A percentile compares a stretch with the other conserved stretches of the same genome.
Conservation (phyloP, 2,888 invertebrate genomes). For the Thereva nobilitata region DNA sequence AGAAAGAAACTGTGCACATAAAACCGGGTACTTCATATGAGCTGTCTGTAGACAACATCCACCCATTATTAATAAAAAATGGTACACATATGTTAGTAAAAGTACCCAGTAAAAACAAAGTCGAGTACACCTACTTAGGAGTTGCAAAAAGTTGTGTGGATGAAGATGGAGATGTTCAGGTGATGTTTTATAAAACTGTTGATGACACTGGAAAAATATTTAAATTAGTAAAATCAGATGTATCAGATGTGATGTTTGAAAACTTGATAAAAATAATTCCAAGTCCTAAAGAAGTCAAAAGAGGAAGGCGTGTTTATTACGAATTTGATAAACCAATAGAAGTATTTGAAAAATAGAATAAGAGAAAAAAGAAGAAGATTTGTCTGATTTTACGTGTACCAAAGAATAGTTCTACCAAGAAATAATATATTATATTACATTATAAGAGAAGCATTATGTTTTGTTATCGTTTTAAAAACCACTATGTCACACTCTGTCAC, state of each 20-base stretch:
- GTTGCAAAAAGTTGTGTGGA: not conserved
- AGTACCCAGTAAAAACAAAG: too few relatives aligned
- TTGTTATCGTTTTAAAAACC: not conserved
- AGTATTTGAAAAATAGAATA: conserved; percentile 8
- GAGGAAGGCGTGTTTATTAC: conserved; percentile 2
- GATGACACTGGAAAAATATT: conserved; percentile 10
- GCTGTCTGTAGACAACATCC: too few relatives aligned
- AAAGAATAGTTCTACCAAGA: not conserved
- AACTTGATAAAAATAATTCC: too few relatives aligned
- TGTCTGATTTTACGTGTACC: too few relatives aligned
- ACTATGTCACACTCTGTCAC: conserved; percentile 2
- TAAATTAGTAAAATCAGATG: conserved; percentile 5
- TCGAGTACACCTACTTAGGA: too few relatives aligned
- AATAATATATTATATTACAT: conserved; percentile 3
- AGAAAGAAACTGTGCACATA: too few relatives aligned
- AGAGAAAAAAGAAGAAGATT: not conserved
- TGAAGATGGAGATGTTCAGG: conserved; percentile 10
- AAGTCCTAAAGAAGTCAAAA: too few relatives aligned
- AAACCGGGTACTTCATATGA: too few relatives aligned
- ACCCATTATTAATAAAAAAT: too few relatives aligned
- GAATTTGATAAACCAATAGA: conserved; percentile 10
- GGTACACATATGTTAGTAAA: too few relatives aligned
- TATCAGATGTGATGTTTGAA: not conserved
- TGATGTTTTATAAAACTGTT: conserved; percentile 8
- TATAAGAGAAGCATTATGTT: conserved; percentile 10